These are phyloP conservation scores for Netelia fuscicornis DNA, from an alignment of 2,888 invertebrate genomes.

Conservation along the genomic window DNA sequence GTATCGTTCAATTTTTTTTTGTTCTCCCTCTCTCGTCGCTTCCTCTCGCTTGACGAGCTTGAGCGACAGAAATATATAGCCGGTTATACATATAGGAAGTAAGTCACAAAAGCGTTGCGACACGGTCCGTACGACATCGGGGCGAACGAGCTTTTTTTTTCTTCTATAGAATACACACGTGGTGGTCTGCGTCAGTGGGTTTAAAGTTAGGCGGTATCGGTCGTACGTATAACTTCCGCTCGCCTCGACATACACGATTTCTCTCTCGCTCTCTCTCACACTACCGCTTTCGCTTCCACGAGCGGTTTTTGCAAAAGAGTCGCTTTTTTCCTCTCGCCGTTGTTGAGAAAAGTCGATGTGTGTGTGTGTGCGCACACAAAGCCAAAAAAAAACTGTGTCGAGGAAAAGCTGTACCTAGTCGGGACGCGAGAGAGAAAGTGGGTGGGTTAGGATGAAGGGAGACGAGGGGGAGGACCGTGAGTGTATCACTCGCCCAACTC, in stretches of 20 bases:
- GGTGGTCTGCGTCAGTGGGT: neutral
- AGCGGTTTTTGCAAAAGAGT: slow-evolving; percentile 50
- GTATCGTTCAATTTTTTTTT: slow-evolving; percentile 2
- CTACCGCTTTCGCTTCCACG: slow-evolving; percentile 16
- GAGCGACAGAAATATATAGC: slow-evolving; percentile 5
- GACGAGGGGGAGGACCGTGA: too few relatives aligned
- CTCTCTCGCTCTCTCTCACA: neutral
- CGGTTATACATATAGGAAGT: neutral
- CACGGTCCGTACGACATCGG: slow-evolving; percentile 42
- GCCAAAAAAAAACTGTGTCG: slow-evolving; percentile 35
- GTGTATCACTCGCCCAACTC: slow-evolving; percentile 44
- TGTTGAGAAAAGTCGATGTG: slow-evolving; percentile 23
- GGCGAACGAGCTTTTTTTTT: neutral
- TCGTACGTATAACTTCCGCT: slow-evolving; percentile 51
- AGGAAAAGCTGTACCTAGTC: slow-evolving; percentile 50
- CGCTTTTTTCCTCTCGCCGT: slow-evolving; percentile 10
- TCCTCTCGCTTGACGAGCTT: slow-evolving; percentile 44
- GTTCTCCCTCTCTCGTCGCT: slow-evolving; percentile 3
- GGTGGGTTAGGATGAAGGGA: too few relatives aligned
- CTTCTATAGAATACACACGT: slow-evolving; percentile 50
- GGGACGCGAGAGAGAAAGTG: neutral
- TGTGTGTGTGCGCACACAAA: slow-evolving; percentile 6
- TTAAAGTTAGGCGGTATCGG: slow-evolving; percentile 50
- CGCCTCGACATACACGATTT: slow-evolving; percentile 19
- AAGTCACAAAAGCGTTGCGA: slow-evolving; percentile 58